Conservation (phyloP, 2,797 vertebrate species). For the Rhinophrynus dorsalis region DNA sequence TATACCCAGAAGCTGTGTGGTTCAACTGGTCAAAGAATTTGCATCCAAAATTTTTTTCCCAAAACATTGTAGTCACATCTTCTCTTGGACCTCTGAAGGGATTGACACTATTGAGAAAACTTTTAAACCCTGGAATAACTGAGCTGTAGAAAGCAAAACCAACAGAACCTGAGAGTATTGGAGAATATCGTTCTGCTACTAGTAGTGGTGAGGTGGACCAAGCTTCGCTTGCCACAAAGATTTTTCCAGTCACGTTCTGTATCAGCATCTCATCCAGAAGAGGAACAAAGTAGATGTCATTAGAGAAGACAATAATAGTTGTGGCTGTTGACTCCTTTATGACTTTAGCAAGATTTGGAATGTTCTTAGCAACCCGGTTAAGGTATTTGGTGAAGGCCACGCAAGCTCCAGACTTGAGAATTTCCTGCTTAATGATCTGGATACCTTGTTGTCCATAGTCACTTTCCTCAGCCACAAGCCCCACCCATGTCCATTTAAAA, state of each 20-base stretch:
- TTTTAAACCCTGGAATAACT: background rate
- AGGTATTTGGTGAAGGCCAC: constrained; percentile 11
- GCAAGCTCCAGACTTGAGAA: background rate
- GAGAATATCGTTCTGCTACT: background rate
- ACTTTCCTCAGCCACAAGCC: constrained; percentile 7
- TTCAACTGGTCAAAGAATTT: background rate
- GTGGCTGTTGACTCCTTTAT: constrained; percentile 15
- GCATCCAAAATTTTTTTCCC: constrained; percentile 6
- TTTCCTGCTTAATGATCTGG: background rate
- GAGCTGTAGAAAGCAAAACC: background rate
- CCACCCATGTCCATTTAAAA: constrained; percentile 34
- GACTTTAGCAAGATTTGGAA: background rate
- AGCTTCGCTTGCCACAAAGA: constrained; percentile 15
- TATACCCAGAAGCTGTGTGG: background rate
- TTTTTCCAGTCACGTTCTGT: constrained; percentile 12
- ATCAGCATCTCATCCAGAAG: constrained; percentile 14
- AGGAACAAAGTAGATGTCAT: background rate
- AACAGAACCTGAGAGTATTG: background rate
- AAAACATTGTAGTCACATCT: background rate
- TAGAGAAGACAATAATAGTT: background rate
- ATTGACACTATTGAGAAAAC: background rate
- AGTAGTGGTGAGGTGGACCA: background rate
- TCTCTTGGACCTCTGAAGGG: background rate
- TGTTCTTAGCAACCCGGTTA: background rate
- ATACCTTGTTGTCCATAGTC: constrained; percentile 9